Base-by-base conservation (phyloP, 2,113 vertebrate species). In the Mormyrus iriodes region DNA sequence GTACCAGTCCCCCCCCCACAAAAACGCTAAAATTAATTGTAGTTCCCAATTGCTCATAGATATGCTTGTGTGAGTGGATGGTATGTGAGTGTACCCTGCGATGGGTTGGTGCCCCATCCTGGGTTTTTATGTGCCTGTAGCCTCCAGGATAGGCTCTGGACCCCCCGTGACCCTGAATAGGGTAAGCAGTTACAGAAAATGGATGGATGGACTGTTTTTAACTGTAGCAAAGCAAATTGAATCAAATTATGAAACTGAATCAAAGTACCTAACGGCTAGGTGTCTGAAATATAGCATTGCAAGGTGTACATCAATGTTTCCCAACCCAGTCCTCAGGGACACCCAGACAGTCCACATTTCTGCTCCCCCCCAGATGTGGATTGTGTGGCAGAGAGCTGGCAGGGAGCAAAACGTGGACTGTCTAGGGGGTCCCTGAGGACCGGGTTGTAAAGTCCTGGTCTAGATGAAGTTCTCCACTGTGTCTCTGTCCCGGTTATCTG, bases 401-500 rank as follows among this genome's bases (percentile, higher is more conserved):
- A 61, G 58, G 24, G 21, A 58, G 55, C 55, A 58, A 58, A 61
- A 61, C 24, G 55, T 53, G 17, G 5, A 53, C 55, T 61, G 55
- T 61, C 55, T 24, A 24, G 55, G 55, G 55, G 21, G 55, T 61
- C 55, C 55, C 24, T 1, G 21, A 61, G 55, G 21, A 61, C 8
- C 9, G 58, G 7, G n/a, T 27, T 65, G 58, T 8, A 8, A 65
- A 65, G 27, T 65, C 8, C 0, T 65, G 39, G 3, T 27, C 86
- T 48, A 21, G 8, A 73, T 17, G 27, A 89, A 88, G 88, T 89
- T 87, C 49, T 65, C 55, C 13, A 84, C 87, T 76, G 58, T n/a
- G 58, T 88, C 49, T 65, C 24, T 8, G 24, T 27, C 24, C n/a
- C 83, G n/a, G 48, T 52, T 21, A 89, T 91, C 90, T 21, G 0